These are phyloP conservation scores for Zapornia atra DNA, from an alignment of 2,113 vertebrate genomes.

Conservation along the genomic window DNA sequence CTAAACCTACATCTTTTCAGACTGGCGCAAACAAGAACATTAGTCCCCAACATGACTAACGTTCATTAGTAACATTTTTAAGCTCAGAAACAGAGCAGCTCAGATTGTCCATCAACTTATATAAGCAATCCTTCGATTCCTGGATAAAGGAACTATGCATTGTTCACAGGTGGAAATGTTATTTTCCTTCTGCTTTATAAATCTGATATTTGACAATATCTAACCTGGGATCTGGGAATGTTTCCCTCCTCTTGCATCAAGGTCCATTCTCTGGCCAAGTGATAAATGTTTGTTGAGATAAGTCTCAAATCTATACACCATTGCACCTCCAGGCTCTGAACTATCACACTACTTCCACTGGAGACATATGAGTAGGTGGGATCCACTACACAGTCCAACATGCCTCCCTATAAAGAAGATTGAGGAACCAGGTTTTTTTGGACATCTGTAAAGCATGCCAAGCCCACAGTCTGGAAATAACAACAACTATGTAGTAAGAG, in stretches of 20 bases:
- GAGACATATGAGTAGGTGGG: background rate
- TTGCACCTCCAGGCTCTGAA: background rate
- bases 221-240: background rate
- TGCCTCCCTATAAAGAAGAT: background rate
- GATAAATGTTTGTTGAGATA: background rate
- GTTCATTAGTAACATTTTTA: background rate
- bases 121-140: background rate
- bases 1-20: constrained; percentile 24
- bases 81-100: background rate
- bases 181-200: background rate
- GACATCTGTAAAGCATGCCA: background rate
- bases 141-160: background rate
- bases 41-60: background rate
- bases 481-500: background rate
- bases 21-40: constrained; percentile 15
- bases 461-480: background rate
- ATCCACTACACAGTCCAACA: background rate
- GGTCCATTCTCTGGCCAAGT: background rate
- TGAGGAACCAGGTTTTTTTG: background rate
- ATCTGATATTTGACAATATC: background rate
- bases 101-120: background rate
- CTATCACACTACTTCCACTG: background rate
- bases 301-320: background rate
- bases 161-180: background rate
- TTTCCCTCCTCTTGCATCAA: background rate